A percentile compares a stretch with the other conserved stretches of the same genome.
phyloP scores from a whole-genome alignment of 1,140 invertebrate species.

The Procambarus clarkii region DNA sequence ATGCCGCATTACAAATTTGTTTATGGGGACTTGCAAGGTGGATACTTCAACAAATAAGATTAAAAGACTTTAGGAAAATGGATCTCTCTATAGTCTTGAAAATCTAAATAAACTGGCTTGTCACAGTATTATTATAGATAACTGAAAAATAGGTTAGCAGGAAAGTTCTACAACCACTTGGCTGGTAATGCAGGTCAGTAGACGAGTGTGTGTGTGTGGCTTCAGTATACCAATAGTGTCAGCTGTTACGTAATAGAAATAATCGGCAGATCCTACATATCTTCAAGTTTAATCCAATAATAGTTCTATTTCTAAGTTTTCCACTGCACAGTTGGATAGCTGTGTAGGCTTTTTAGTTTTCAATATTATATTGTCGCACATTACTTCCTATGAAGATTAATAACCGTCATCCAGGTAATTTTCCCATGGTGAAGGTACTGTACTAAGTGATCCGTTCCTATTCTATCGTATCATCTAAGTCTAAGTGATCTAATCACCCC shows the following conservation, averaged over 20 bases:
- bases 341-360: not conserved
- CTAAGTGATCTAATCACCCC: not conserved
- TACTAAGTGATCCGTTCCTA: not conserved
- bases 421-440: not conserved
- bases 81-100: too few species aligned
- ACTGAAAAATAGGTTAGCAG: too few species aligned
- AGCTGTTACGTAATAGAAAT: not conserved
- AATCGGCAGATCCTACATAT: not conserved
- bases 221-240: not conserved
- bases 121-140: too few species aligned
- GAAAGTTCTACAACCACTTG: too few species aligned
- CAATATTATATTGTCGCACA: not conserved
- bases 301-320: not conserved
- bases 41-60: too few species aligned
- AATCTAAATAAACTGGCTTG: too few species aligned
- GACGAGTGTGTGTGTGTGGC: not conserved
- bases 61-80: too few species aligned
- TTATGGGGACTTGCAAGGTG: too few species aligned
- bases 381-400: not conserved
- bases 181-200: too few species aligned
- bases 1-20: too few species aligned
- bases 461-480: not conserved
- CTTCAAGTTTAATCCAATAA: not conserved
- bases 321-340: not conserved
- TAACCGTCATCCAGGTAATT: not conserved